Evolutionary conservation across 2,888 invertebrate species (phyloP).

Genomic region (Euzetes globulus): DNA sequence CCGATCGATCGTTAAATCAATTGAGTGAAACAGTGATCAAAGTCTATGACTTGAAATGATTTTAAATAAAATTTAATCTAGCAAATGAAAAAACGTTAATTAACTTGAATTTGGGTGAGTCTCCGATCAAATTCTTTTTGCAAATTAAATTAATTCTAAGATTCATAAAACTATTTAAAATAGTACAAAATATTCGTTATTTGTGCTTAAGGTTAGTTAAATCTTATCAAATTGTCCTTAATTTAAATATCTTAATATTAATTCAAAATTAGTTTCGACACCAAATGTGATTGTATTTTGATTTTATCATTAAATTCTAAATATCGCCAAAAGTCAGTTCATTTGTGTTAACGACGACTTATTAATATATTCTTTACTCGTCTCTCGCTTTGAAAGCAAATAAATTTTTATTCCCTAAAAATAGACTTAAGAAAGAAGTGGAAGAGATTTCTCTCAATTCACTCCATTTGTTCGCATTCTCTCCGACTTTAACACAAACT

Average conservation of each 20-base stretch:
- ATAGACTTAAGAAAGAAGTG: neutral
- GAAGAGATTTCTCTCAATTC: too few species aligned
- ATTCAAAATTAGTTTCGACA: too few species aligned
- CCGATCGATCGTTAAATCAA: neutral
- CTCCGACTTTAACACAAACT: too few species aligned
- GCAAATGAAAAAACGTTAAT: neutral
- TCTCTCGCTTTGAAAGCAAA: conserved; percentile 26
- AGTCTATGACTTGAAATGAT: neutral
- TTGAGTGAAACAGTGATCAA: neutral
- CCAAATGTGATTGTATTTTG: too few species aligned
- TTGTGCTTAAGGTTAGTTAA: too few species aligned
- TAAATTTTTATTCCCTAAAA: conserved; percentile 25
- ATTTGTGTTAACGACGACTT: neutral
- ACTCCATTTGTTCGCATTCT: too few species aligned
- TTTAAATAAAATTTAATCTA: too few species aligned
- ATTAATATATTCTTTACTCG: neutral
- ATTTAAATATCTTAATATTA: too few species aligned
- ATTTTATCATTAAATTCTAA: neutral
- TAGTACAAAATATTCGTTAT: too few species aligned
- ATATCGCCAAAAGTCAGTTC: conserved; percentile 3
- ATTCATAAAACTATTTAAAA: neutral
- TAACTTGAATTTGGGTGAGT: neutral
- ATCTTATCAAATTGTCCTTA: too few species aligned
- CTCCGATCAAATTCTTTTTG: too few species aligned
- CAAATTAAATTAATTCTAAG: too few species aligned